phyloP scores from a whole-genome alignment of 2,888 invertebrate species.

The Cephus pygmeus region DNA sequence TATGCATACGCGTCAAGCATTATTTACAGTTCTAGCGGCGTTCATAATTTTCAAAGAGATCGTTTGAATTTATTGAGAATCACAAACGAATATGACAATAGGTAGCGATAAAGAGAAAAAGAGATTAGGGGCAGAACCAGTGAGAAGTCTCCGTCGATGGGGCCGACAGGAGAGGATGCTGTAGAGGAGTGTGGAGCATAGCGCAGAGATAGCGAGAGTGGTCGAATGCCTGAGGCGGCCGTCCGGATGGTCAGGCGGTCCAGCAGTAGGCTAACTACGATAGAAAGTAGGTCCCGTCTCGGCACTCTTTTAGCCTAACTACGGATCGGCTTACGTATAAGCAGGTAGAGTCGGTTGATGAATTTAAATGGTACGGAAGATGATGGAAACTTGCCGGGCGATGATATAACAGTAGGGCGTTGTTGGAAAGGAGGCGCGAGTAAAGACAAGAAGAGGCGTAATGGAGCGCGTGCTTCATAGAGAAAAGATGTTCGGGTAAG shows the following conservation, averaged over 20 bases:
- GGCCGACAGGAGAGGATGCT: background rate
- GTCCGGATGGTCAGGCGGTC: constrained; percentile 52
- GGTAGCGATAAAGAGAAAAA: background rate
- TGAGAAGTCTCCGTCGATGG: background rate
- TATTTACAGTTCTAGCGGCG: background rate
- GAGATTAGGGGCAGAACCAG: background rate
- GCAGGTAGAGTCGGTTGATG: constrained; percentile 5
- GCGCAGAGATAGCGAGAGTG: constrained; percentile 50
- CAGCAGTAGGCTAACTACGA: constrained; percentile 52
- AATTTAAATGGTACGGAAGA: constrained; percentile 5
- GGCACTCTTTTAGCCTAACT: constrained; percentile 11
- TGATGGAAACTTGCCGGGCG: background rate
- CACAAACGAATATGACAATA: background rate
- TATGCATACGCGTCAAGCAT: background rate
- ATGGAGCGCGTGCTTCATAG: background rate
- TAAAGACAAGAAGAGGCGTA: background rate
- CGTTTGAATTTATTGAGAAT: background rate
- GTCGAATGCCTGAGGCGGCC: constrained; percentile 49
- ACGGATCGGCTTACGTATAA: background rate
- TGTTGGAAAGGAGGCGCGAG: background rate
- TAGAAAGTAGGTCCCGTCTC: constrained; percentile 59
- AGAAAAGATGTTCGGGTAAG: background rate
- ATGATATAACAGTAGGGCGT: background rate
- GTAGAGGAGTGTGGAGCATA: background rate
- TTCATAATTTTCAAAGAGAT: background rate